Base-by-base conservation (phyloP, 1,140 invertebrate genomes). In the Diplogasteroides magnus region DNA sequence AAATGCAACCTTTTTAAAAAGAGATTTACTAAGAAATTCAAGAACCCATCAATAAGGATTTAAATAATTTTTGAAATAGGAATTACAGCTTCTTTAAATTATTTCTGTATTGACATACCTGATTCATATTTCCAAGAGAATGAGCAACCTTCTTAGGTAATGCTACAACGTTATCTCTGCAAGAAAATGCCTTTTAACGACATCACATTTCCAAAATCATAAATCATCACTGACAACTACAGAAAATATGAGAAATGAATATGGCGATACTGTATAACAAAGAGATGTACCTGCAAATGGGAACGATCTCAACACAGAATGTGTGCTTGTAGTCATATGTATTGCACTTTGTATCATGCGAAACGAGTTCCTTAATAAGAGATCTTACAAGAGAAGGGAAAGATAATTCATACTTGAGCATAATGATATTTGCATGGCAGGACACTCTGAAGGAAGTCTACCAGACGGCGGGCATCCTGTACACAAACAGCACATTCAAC, bases 291-390 rank as follows among this genome's bases (percentile, higher is more conserved):
- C 48, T 97, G 31, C 94, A 98, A 25, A 98, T 83, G 0, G 97
- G 96, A 0, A 95, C 92, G 80, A 99, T 92, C 84, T 99, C 95
- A 67, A 98, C 89, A 74, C 91, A 91, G 77, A 83, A 88, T 67
- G 84, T 87, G 71, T 85, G 91, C 85, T 99, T 98, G 84, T 97
- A 98, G 84, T 97, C 97, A 84, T 92, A 98, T 37, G 90, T 89
- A 82, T 98, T 98, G 81, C 90, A 97, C 83, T 94, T 92, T 32
- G 92, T 91, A 85, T 99, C 97, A 81, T 98, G 95, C 1, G 95
- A 97, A 75, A 98, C 91, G 14, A 99, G 86, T 80, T 96, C 93
- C 83, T 98, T 94, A 94, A 94, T 77, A 91, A 90, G 37, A 19
- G 19, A 48, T 48, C 19, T 48, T 48, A 11, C 6, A 19, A 48